Evolutionary conservation across 2,113 vertebrate genomes (phyloP).

Genomic region (Lophochroa leadbeateri): DNA sequence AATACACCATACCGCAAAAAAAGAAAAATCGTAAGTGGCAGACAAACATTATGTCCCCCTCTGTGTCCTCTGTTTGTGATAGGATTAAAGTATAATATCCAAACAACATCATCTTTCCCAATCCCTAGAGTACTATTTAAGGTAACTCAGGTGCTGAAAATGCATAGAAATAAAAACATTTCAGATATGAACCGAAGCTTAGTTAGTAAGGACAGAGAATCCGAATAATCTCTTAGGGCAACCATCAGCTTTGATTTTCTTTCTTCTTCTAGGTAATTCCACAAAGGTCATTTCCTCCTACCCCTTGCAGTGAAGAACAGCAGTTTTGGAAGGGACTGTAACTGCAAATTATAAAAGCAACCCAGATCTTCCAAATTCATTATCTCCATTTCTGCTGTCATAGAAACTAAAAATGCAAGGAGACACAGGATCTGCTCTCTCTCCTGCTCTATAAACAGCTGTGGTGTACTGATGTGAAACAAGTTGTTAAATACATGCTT

Average conservation of each 20-base stretch:
- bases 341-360: neutral
- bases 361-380: neutral
- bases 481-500: slow-evolving; percentile 33
- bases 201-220: neutral
- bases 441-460: neutral
- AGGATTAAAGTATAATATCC: neutral
- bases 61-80: neutral
- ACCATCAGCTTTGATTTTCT: neutral
- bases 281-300: neutral
- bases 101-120: neutral
- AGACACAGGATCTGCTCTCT: neutral
- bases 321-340: neutral
- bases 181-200: neutral
- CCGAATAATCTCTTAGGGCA: neutral
- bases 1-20: neutral
- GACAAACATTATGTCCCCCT: neutral
- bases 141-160: neutral
- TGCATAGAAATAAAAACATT: neutral
- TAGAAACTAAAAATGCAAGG: neutral
- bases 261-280: slow-evolving; percentile 10
- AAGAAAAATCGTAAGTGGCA: neutral
- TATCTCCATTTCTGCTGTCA: neutral
- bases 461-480: slow-evolving; percentile 1
- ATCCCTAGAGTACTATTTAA: neutral
- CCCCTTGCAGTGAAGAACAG: neutral